Base-by-base conservation (phyloP, 2,888 invertebrate species). In the Agrilus mali region DNA sequence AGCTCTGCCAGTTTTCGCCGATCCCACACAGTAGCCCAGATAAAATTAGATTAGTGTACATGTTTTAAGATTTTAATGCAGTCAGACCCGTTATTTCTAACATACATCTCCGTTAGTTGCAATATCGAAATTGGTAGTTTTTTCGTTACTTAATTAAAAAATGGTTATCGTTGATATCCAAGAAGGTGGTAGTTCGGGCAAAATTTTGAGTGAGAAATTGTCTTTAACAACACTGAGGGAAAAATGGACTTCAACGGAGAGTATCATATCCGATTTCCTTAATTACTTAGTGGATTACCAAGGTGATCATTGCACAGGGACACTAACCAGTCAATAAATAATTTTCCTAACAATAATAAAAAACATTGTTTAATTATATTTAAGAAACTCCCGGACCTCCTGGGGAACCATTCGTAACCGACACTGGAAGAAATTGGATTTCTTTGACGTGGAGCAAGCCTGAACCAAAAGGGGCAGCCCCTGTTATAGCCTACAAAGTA, bases 361-460 rank as follows among this genome's bases (percentile, higher is more conserved):
- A 33, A 16, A 13, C 13, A 42, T 37, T 31, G 27, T n/a, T 22
- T 16, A 13, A 33, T 36, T 41, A 27, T 45, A 32, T 70, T 68
- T 34, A 69, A 89, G 89, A 86, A 71, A 85, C 86, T 49, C 89
- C 89, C 43, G 82, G 82, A 43, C 77, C 82, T 53, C 77, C 80
- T 50, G 79, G 80, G 43, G 82, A 82, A 54, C 87, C 88, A 16
- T 71, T 74, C 44, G 77, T 83, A 17, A 73, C 80, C n/a, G 87
- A 88, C 62, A 80, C 82, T n/a, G 88, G 89, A 36, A 78, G 76
- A 58, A 86, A 83, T 61, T 89, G 89, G 81, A 72, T 89, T 40
- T 84, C 87, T 2, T 68, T 90, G 45, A 75, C 78, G n/a, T 90
- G 90, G 90, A 77, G 78, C 31, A 86, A 86, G 61, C 80, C 87